A percentile compares a stretch with the other conserved stretches of the same genome.
These are phyloP conservation scores for Pionites leucogaster DNA, from an alignment of 2,113 vertebrate genomes.

Conservation along the genomic window DNA sequence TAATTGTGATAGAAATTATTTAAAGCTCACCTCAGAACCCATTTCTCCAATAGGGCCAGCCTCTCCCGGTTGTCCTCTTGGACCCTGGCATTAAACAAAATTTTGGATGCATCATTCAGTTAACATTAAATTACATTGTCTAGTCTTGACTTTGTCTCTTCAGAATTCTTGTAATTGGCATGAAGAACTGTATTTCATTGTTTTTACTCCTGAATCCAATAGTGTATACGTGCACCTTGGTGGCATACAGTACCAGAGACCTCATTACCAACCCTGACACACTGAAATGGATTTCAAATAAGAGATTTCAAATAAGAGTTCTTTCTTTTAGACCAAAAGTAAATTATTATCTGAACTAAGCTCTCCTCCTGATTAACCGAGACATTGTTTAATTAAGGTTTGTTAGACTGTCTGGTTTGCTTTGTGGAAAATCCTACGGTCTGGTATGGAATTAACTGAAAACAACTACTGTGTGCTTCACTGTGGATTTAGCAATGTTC, in stretches of 20 bases:
- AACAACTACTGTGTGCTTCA: background rate
- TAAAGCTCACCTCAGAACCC: conserved; percentile 84
- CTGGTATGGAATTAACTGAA: conserved; percentile 16
- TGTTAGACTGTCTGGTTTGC: conserved; percentile 48
- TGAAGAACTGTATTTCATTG: background rate
- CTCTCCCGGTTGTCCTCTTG: conserved; percentile 87
- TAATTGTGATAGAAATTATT: background rate
- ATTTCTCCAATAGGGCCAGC: conserved; percentile 86
- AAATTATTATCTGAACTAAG: conserved; percentile 48
- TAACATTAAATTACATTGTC: background rate
- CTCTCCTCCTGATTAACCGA: conserved; percentile 23
- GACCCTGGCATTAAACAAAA: conserved; percentile 80
- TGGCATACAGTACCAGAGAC: background rate
- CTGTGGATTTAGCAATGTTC: background rate
- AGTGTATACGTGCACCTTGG: background rate
- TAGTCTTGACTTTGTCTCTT: background rate
- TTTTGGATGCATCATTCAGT: conserved; percentile 30
- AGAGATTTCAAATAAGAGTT: background rate
- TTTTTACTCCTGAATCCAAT: background rate
- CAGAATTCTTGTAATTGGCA: background rate
- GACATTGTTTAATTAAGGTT: conserved; percentile 58
- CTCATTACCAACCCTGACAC: background rate
- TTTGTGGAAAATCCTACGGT: conserved; percentile 30
- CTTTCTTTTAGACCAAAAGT: conserved; percentile 22
- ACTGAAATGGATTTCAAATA: background rate